Evolutionary conservation across 2,797 vertebrate genomes (phyloP).

Genomic region (Echeneis naucrates): DNA sequence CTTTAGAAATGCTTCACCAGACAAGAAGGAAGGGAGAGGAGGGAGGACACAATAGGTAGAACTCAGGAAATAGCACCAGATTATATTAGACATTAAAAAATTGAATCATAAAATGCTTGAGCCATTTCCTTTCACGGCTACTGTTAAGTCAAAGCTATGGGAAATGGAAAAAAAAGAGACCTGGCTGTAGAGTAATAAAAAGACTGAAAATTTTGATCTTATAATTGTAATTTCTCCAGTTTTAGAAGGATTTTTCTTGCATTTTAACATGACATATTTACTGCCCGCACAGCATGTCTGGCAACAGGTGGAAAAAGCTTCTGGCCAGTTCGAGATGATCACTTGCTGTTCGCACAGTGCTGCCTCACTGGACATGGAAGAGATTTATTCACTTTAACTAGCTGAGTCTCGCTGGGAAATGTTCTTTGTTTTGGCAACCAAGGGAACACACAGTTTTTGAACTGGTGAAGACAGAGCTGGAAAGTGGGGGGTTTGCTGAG

Average conservation of each 20-base stretch:
- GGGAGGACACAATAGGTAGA: slow-evolving; percentile 8
- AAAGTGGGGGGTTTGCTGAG: slow-evolving; percentile 51
- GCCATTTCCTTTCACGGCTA: slow-evolving; percentile 18
- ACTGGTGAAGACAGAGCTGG: slow-evolving; percentile 36
- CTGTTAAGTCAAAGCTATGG: not conserved
- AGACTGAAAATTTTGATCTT: slow-evolving; percentile 6
- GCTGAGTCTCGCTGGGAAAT: slow-evolving; percentile 41
- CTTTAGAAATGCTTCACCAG: slow-evolving; percentile 60
- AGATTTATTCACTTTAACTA: slow-evolving; percentile 53
- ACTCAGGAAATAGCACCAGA: slow-evolving; percentile 43
- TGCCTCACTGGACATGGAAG: slow-evolving; percentile 38
- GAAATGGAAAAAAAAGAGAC: not conserved
- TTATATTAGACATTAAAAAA: slow-evolving; percentile 8
- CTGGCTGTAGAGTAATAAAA: not conserved
- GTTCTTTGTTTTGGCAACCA: slow-evolving; percentile 71
- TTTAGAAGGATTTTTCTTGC: slow-evolving; percentile 15
- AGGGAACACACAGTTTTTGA: slow-evolving; percentile 47
- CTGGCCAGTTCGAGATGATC: not conserved
- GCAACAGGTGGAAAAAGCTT: slow-evolving; percentile 31
- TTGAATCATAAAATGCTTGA: slow-evolving; percentile 1
- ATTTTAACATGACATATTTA: slow-evolving; percentile 39
- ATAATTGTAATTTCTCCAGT: slow-evolving; percentile 19
- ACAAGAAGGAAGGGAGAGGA: slow-evolving; percentile 14
- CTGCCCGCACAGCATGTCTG: slow-evolving; percentile 42
- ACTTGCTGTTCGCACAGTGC: slow-evolving; percentile 9